These are phyloP conservation scores for Aegithalos caudatus DNA, from an alignment of 2,113 vertebrate genomes.

Conservation along the genomic window DNA sequence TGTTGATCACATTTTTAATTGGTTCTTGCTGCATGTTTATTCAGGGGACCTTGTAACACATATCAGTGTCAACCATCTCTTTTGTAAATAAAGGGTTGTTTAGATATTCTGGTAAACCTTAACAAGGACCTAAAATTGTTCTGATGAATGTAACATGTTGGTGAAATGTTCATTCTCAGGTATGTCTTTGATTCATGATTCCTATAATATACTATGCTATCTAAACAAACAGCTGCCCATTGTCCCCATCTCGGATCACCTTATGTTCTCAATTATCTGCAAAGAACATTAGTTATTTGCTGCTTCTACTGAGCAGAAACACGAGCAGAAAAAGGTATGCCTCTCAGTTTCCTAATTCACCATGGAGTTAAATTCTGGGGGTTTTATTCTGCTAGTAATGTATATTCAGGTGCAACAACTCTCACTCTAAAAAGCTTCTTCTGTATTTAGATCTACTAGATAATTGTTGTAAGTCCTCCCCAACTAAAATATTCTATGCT, in stretches of 20 bases:
- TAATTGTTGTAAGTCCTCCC: neutral
- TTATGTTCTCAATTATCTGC: neutral
- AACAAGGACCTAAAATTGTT: neutral
- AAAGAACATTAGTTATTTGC: neutral
- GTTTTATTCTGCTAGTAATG: neutral
- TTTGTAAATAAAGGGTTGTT: slow-evolving; percentile 13
- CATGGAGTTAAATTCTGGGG: neutral
- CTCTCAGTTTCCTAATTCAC: neutral
- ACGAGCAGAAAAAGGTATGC: neutral
- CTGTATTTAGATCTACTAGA: neutral
- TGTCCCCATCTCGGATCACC: neutral
- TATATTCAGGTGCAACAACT: neutral
- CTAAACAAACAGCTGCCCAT: neutral
- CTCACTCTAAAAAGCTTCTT: neutral
- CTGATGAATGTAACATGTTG: neutral
- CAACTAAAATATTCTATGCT: neutral
- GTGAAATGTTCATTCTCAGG: neutral
- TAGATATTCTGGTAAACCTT: slow-evolving; percentile 15
- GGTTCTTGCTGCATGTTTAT: neutral
- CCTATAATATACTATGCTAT: neutral
- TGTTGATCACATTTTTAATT: slow-evolving; percentile 4
- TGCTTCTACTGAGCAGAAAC: neutral
- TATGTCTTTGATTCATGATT: neutral
- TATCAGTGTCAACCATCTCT: slow-evolving; percentile 2
- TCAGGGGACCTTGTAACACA: neutral